These are phyloP conservation scores for Cynodonichthys magdalenae DNA, from an alignment of 2,797 vertebrate genomes.

Conservation along the genomic window DNA sequence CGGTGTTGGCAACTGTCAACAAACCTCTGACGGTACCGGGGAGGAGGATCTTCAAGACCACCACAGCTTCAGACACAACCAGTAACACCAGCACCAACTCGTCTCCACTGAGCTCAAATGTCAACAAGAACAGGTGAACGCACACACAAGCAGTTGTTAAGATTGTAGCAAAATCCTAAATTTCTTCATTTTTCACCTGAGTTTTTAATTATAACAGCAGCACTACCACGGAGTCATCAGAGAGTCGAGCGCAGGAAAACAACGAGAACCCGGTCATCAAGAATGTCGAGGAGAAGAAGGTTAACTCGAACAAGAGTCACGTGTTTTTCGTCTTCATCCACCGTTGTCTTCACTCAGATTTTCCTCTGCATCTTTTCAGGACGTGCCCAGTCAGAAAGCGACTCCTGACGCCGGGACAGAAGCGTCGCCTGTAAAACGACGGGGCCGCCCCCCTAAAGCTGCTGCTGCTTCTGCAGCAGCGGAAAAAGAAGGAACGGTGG, in stretches of 20 bases:
- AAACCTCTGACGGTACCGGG: slow-evolving; percentile 94
- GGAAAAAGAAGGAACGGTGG: slow-evolving; percentile 81
- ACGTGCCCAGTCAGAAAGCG: slow-evolving; percentile 86
- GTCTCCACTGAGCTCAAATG: slow-evolving; percentile 86
- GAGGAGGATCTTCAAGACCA: slow-evolving; percentile 90
- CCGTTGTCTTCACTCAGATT: not conserved
- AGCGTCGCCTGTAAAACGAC: slow-evolving; percentile 85
- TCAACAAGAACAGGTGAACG: slow-evolving; percentile 89
- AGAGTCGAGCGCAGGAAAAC: slow-evolving; percentile 92
- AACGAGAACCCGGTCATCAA: slow-evolving; percentile 95
- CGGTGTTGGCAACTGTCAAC: slow-evolving; percentile 93
- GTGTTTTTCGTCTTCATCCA: too few species aligned
- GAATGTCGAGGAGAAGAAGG: slow-evolving; percentile 85
- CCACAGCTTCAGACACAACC: slow-evolving; percentile 84
- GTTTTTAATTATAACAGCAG: slow-evolving; percentile 80
- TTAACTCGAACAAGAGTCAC: slow-evolving; percentile 4
- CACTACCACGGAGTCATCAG: slow-evolving; percentile 84
- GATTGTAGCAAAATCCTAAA: not conserved
- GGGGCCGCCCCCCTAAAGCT: slow-evolving; percentile 91
- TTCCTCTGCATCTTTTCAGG: slow-evolving; percentile 68
- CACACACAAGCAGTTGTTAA: not conserved
- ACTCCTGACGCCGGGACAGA: slow-evolving; percentile 84
- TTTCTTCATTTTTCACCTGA: not conserved
- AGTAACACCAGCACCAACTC: slow-evolving; percentile 88
- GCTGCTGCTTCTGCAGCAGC: slow-evolving; percentile 65